Percentiles rank a stretch among this genome's conserved stretches.
Evolutionary conservation across 2,888 invertebrate species (phyloP).

Genomic region (Argyresthia goedartella): DNA sequence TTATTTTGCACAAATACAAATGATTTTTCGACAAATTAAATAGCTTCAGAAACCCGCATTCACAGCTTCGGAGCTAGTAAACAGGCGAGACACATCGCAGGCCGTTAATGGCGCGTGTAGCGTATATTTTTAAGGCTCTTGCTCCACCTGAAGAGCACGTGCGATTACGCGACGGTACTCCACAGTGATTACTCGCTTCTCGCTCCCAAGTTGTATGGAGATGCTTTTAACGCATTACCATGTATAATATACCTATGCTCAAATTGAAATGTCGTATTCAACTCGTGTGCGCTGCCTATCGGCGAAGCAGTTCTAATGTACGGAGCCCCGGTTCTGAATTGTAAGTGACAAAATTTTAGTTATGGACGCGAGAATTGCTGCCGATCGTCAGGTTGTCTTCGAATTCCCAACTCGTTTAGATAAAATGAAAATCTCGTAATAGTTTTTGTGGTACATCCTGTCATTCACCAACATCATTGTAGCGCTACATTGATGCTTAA

Average conservation of each 20-base stretch:
- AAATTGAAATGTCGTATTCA: conserved; percentile 70
- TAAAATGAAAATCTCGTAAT: too few relatives aligned
- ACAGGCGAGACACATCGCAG: conserved; percentile 54
- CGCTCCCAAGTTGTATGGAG: conserved; percentile 49
- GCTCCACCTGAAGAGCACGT: background rate
- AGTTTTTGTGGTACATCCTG: too few relatives aligned
- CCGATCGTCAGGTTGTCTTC: too few relatives aligned
- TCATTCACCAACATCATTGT: too few relatives aligned
- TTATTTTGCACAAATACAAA: too few relatives aligned
- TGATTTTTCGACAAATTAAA: too few relatives aligned
- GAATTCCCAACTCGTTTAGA: too few relatives aligned
- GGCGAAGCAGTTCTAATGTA: background rate
- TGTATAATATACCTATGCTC: conserved; percentile 69
- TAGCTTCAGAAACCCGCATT: too few relatives aligned
- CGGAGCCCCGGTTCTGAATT: background rate
- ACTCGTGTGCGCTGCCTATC: conserved; percentile 16
- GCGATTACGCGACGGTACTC: background rate
- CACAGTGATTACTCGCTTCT: conserved; percentile 46
- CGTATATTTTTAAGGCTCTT: conserved; percentile 43
- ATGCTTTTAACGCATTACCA: conserved; percentile 69
- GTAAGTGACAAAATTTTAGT: background rate
- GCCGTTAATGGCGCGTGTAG: conserved; percentile 63
- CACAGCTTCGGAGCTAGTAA: conserved; percentile 35
- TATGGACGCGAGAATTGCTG: background rate
- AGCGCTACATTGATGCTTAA: conserved; percentile 36